Conservation (phyloP, 2,113 vertebrate genomes). For the Phainopepla nitens region DNA sequence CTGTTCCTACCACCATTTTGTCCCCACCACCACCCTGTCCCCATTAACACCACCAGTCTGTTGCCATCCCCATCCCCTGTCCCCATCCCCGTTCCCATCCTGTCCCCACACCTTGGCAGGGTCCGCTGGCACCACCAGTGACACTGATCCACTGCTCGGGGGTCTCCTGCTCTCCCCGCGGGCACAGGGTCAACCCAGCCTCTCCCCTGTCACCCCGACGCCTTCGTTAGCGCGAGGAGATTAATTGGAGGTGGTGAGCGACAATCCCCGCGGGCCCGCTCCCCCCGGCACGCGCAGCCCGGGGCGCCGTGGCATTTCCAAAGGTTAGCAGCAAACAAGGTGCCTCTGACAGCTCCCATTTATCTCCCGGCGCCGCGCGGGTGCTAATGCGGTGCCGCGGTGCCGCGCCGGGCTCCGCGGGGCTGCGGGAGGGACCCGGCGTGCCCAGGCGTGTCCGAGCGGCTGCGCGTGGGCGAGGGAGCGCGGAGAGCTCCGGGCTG, state of each 20-base stretch:
- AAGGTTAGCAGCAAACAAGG: conserved; percentile 71
- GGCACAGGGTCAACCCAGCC: background rate
- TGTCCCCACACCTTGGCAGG: rapidly evolving
- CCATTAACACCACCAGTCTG: background rate
- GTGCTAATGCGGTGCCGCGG: conserved; percentile 48
- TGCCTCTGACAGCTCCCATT: conserved; percentile 68
- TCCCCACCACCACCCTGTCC: background rate
- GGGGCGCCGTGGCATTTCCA: conserved; percentile 60
- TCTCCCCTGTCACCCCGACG: background rate
- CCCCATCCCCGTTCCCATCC: background rate
- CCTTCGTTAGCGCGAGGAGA: conserved; percentile 30
- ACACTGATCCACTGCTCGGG: rapidly evolving
- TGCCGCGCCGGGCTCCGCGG: background rate
- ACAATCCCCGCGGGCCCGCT: background rate
- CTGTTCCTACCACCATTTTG: background rate
- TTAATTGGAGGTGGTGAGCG: conserved; percentile 37
- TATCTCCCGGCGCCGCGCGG: conserved; percentile 49
- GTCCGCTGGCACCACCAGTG: rapidly evolving
- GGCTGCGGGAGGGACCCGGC: background rate
- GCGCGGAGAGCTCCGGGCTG: rapidly evolving
- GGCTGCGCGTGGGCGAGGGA: background rate
- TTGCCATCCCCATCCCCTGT: background rate
- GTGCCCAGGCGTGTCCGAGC: background rate
- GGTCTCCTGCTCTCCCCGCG: background rate
- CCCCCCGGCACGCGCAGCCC: background rate